Evolutionary conservation across 2,113 vertebrate genomes (phyloP).

Genomic region (Capreolus pygargus): DNA sequence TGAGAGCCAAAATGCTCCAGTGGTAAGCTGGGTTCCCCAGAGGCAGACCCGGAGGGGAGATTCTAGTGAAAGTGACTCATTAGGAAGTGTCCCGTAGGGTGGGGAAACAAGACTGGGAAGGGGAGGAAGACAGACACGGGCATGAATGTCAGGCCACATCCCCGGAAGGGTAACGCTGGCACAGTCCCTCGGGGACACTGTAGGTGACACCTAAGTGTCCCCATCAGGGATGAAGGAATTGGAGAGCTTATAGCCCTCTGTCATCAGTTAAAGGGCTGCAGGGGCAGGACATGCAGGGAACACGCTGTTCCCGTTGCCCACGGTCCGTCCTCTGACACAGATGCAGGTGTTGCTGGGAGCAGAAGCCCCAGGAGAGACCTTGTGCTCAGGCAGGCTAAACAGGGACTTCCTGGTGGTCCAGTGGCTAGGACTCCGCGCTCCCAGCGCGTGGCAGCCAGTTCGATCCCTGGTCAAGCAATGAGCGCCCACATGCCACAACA

Average conservation of each 20-base stretch:
- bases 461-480: not conserved
- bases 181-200: not conserved
- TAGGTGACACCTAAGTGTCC: not conserved
- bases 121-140: not conserved
- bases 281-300: not conserved
- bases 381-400: not conserved
- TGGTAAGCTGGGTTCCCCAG: not conserved
- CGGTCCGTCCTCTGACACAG: not conserved
- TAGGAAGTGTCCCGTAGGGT: not conserved
- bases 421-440: rapidly evolving
- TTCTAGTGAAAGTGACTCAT: not conserved
- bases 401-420: not conserved
- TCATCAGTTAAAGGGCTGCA: not conserved
- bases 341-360: no score
- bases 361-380: not conserved
- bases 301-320: rapidly evolving
- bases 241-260: not conserved
- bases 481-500: not conserved
- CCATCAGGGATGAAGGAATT: not conserved
- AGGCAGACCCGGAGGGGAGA: not conserved
- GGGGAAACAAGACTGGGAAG: not conserved
- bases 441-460: not conserved
- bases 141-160: not conserved
- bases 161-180: not conserved
- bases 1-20: not conserved